phyloP scores from a whole-genome alignment of 2,113 vertebrate genomes.

The Amphiprion ocellaris region DNA sequence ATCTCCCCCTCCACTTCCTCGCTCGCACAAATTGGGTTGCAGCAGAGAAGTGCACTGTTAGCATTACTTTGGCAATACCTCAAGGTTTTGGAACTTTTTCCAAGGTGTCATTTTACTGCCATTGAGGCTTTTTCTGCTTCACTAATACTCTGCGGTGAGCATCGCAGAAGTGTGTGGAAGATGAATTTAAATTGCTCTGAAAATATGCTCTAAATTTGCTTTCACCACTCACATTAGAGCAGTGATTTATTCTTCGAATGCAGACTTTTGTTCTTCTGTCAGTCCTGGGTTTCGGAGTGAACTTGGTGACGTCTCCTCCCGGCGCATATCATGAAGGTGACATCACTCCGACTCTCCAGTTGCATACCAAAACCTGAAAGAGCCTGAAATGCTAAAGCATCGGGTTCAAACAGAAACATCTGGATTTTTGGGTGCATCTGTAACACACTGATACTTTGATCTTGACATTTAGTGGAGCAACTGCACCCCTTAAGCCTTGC shows the following conservation, averaged over 20 bases:
- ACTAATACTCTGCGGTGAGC: constrained; percentile 10
- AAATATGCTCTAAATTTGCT: constrained; percentile 16
- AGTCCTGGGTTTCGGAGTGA: constrained; percentile 16
- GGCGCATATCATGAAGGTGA: constrained; percentile 49
- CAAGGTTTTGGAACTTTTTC: constrained; percentile 45
- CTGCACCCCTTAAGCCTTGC: constrained; percentile 10
- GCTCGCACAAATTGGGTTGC: constrained; percentile 31
- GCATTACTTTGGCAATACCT: constrained; percentile 54
- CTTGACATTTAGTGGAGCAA: neutral
- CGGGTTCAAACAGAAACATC: constrained; percentile 49
- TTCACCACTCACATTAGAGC: constrained; percentile 8
- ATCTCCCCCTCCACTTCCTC: constrained; percentile 40
- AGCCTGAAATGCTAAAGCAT: constrained; percentile 16
- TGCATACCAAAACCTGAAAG: constrained; percentile 36
- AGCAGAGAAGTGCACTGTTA: constrained; percentile 52
- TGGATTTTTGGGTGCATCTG: constrained; percentile 26
- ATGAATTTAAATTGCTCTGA: constrained; percentile 13
- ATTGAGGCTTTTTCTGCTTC: constrained; percentile 26
- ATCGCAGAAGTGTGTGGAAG: constrained; percentile 23
- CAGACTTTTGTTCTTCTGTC: constrained; percentile 20
- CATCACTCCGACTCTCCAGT: constrained; percentile 39
- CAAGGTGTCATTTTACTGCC: constrained; percentile 61
- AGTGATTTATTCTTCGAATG: constrained; percentile 3
- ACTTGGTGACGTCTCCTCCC: constrained; percentile 31
- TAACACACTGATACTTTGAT: neutral